Evolutionary conservation across 1,140 invertebrate genomes (phyloP).

Genomic region (Ips typographus): DNA sequence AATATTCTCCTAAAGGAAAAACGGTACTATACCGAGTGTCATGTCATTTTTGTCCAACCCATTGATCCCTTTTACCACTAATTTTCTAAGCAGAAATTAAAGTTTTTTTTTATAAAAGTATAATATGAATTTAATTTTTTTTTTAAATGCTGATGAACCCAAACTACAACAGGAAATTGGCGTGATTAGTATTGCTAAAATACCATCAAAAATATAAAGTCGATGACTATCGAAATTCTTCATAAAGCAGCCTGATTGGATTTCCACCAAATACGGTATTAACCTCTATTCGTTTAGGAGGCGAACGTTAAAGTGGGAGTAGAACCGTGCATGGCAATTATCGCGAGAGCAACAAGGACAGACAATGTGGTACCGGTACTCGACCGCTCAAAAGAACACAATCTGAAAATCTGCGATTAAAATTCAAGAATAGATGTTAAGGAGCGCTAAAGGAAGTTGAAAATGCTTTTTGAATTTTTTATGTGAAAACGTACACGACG

Average conservation of each 20-base stretch:
- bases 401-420: conserved; percentile 8
- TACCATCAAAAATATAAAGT: conserved; percentile 10
- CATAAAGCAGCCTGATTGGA: conserved; percentile 25
- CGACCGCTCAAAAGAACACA: background rate
- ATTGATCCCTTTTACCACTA: no score
- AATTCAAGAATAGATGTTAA: conserved; percentile 16
- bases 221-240: conserved; percentile 27
- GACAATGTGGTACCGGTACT: no score
- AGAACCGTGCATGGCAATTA: no score
- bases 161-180: background rate
- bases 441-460: conserved; percentile 21
- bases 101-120: no score
- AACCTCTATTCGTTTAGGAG: conserved; percentile 27
- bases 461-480: conserved; percentile 28
- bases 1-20: no score
- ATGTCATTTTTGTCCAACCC: no score
- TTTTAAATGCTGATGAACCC: background rate
- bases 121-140: no score
- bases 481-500: conserved; percentile 25
- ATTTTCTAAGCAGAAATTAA: no score
- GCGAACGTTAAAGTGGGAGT: background rate
- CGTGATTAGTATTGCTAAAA: conserved; percentile 25
- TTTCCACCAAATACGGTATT: conserved; percentile 33
- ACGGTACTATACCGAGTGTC: no score
- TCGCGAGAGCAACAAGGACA: no score